Evolutionary conservation across 2,797 vertebrate species (phyloP), one percentile per base, ranked within the genome.

Genomic region (Labroides dimidiatus): DNA sequence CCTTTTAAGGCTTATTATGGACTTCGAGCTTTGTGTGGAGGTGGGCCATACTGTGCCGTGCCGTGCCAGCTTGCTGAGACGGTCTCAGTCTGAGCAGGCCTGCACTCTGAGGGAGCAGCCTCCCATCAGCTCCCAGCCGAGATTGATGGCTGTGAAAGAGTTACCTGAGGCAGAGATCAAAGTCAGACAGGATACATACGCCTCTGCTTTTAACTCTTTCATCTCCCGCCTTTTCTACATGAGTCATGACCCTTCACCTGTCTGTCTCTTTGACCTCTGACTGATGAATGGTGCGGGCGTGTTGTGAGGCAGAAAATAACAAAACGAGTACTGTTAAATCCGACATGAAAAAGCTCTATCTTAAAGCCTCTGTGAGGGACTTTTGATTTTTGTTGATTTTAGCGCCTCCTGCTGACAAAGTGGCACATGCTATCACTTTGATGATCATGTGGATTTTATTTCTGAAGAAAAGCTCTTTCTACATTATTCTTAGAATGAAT

Each of bases 101-200:
- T 49, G 50, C 14, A 54, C 56, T 66, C 41, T 59, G 54, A 70
- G 55, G 80, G 75, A 75, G 57, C 80, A 60, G 80, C 78, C 68
- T 81, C 55, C 84, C 61, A 50, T 83, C 81, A 72, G 78, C 79
- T 87, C 77, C 66, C 19, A 49, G 71, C 75, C 69, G 70, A 91
- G 91, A 93, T 77, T 91, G 92, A 92, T 88, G 85, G 84, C 82
- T 84, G 76, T 78, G 78, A 80, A 87, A 85, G 87, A 90, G 83
- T 63, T 86, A 93, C 91, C 92, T 91, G 87, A 90, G 87, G 87
- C 87, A 39, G 76, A 93, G 90, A 94, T 94, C 93, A 95, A 95
- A 94, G 93, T 82, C 72, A 75, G 78, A 84, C 80, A 88, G 84
- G 86, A 92, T 79, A 81, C 79, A 80, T 80, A 87, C 21, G 78